These are phyloP conservation scores for Emydura subglobosa DNA, from an alignment of 2,113 vertebrate species.

Conservation along the genomic window DNA sequence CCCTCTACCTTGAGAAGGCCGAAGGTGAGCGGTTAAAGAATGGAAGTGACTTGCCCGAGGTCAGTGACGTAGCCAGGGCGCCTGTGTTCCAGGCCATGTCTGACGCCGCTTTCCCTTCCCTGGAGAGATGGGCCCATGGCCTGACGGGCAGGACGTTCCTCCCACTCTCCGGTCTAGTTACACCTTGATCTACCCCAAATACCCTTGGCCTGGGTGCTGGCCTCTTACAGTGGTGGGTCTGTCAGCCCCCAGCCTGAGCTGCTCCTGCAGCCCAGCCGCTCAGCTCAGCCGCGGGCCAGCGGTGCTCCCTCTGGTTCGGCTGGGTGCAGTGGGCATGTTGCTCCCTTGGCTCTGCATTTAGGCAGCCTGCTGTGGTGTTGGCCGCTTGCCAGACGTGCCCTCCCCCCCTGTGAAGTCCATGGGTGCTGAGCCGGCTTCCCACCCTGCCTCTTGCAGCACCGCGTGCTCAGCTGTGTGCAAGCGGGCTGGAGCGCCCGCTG, in stretches of 20 bases:
- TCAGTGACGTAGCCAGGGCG: background rate
- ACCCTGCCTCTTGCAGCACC: background rate
- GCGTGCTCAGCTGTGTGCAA: background rate
- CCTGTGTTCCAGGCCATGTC: too few species aligned
- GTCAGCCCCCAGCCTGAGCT: background rate
- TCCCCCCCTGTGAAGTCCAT: background rate
- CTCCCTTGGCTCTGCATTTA: background rate
- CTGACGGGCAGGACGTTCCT: background rate
- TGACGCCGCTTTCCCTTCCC: background rate
- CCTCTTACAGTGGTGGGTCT: too few species aligned
- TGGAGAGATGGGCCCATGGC: background rate
- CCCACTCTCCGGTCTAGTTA: background rate
- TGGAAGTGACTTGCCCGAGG: background rate
- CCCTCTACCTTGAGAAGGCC: background rate
- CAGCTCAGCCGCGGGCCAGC: background rate
- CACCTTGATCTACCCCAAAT: background rate
- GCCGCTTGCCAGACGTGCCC: too few species aligned
- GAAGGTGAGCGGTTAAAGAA: background rate
- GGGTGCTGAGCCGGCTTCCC: background rate
- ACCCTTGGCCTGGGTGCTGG: background rate
- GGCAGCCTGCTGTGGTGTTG: background rate
- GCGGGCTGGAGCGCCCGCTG: accelerated
- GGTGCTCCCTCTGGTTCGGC: background rate
- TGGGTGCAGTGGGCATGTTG: background rate
- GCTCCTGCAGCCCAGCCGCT: background rate